Evolutionary conservation across 2,113 vertebrate species (phyloP).

Genomic region (Vicugna pacos): DNA sequence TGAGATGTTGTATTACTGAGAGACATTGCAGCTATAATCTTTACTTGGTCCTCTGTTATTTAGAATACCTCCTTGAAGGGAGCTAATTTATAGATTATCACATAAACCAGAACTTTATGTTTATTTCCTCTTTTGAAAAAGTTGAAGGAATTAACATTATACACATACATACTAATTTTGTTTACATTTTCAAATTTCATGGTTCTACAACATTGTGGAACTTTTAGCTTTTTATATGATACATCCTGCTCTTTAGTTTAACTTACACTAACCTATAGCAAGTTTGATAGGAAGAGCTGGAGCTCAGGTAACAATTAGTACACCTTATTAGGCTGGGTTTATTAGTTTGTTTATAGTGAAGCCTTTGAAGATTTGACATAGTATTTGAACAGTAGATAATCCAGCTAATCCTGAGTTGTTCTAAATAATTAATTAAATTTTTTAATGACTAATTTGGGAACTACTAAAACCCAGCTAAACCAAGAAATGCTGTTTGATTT

Average conservation of each 20-base stretch:
- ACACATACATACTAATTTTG: neutral
- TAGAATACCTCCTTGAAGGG: neutral
- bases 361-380: neutral
- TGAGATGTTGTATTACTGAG: neutral
- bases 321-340: neutral
- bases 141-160: conserved; percentile 1
- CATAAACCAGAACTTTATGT: neutral
- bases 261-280: neutral
- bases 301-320: neutral
- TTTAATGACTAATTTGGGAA: neutral
- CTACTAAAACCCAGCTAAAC: neutral
- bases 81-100: conserved; percentile 5
- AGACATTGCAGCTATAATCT: neutral
- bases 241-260: neutral
- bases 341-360: conserved; percentile 9
- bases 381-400: conserved; percentile 31
- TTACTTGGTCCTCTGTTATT: conserved; percentile 25
- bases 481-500: conserved; percentile 35
- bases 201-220: neutral
- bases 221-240: neutral
- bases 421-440: neutral
- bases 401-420: neutral
- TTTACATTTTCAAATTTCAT: conserved; percentile 35
- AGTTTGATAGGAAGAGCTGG: neutral
- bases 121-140: conserved; percentile 49